Conservation (phyloP, 2,888 invertebrate species). For the Pemphredon lugubris region DNA sequence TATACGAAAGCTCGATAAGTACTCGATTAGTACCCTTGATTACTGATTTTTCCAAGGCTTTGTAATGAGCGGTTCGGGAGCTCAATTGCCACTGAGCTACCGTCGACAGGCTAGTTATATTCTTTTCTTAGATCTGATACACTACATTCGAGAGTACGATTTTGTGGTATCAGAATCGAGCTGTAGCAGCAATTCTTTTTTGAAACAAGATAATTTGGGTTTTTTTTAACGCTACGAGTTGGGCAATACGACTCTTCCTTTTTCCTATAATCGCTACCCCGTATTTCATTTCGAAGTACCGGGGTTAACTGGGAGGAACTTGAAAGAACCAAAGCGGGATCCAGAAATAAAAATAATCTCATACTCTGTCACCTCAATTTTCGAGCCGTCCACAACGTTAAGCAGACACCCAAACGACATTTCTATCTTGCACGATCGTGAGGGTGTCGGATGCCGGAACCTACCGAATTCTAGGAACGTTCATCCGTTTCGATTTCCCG, state of each 20-base stretch:
- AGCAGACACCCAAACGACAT: conserved; percentile 4
- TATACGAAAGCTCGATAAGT: conserved; percentile 41
- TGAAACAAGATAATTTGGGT: no score
- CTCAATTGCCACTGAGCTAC: no score
- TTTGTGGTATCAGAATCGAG: no score
- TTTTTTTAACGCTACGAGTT: neutral
- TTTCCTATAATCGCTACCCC: conserved; percentile 3
- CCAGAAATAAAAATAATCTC: conserved; percentile 22
- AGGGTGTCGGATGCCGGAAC: neutral
- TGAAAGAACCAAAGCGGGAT: neutral
- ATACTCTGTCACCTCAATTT: no score
- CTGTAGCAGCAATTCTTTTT: no score
- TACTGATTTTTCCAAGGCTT: conserved; percentile 59
- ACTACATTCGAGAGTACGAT: no score
- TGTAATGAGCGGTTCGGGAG: conserved; percentile 21
- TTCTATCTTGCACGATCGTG: neutral
- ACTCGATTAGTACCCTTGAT: conserved; percentile 39
- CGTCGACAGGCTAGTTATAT: no score
- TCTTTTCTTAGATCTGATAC: no score
- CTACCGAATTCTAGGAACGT: conserved; percentile 11
- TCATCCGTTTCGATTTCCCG: conserved; percentile 23
- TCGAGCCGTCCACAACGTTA: no score
- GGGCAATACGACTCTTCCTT: neutral
- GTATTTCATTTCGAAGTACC: conserved; percentile 20
- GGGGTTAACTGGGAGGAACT: no score